phyloP scores from a whole-genome alignment of 2,113 vertebrate species.

The Ptyas mucosa region DNA sequence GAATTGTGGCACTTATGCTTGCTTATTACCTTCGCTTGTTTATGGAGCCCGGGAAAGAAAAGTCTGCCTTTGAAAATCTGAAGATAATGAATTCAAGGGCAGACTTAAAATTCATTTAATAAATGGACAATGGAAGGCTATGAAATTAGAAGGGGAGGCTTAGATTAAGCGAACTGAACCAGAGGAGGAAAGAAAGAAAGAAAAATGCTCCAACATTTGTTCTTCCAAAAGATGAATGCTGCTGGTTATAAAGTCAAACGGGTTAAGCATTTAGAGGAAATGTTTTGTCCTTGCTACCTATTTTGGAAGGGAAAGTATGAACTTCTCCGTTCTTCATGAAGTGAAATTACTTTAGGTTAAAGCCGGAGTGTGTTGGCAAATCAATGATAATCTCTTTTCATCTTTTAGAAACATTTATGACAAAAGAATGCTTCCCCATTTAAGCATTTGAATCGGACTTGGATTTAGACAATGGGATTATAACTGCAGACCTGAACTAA shows the following conservation, averaged over 20 bases:
- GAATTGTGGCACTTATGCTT: too few species aligned
- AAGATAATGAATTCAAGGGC: conserved; percentile 9
- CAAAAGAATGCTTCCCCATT: neutral
- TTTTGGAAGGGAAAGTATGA: conserved; percentile 19
- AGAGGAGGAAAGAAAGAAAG: conserved; percentile 20
- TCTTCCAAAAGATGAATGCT: neutral
- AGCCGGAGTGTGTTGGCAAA: neutral
- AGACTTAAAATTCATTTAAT: neutral
- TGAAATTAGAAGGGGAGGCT: neutral
- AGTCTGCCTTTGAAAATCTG: neutral
- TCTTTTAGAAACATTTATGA: neutral
- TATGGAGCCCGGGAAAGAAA: neutral
- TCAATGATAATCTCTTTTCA: neutral
- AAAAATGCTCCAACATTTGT: conserved; percentile 1
- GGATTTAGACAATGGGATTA: neutral
- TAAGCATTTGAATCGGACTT: neutral
- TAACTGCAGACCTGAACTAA: neutral
- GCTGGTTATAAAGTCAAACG: conserved; percentile 1
- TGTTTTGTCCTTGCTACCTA: conserved; percentile 22
- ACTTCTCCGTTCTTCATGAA: neutral
- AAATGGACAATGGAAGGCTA: conserved; percentile 8
- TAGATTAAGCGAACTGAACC: conserved; percentile 8
- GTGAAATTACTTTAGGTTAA: neutral
- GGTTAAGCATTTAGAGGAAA: conserved; percentile 17
- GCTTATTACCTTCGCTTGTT: neutral